Evolutionary conservation across 2,113 vertebrate genomes (phyloP).

Genomic region (Zosterops pallidus): DNA sequence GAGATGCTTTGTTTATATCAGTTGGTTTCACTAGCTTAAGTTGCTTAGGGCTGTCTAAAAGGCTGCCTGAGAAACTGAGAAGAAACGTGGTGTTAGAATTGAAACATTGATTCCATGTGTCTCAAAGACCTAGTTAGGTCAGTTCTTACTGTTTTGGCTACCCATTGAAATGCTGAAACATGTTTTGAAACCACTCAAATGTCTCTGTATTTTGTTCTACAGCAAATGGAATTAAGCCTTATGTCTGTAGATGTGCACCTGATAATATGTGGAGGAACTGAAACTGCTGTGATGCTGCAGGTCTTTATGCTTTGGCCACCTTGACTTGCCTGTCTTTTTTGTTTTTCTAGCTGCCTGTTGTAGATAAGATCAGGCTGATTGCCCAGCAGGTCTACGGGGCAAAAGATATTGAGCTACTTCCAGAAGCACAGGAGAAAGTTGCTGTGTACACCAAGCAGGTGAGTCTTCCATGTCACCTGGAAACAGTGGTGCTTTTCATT

Average conservation of each 20-base stretch:
- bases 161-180: not conserved
- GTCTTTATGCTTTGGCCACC: not conserved
- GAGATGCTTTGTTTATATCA: not conserved
- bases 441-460: slow-evolving; percentile 94
- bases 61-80: not conserved
- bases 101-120: not conserved
- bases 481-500: not conserved
- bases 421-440: slow-evolving; percentile 90
- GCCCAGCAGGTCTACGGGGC: slow-evolving; percentile 96
- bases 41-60: not conserved
- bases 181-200: not conserved
- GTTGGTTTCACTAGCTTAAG: not conserved
- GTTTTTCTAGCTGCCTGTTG: slow-evolving; percentile 80
- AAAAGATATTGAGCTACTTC: slow-evolving; percentile 89
- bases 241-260: not conserved
- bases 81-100: not conserved
- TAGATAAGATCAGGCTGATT: slow-evolving; percentile 93
- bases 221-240: not conserved
- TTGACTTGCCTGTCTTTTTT: not conserved
- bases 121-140: not conserved
- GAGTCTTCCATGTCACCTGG: not conserved
- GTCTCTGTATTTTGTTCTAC: not conserved
- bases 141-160: not conserved
- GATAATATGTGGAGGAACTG: not conserved
- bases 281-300: not conserved